Evolutionary conservation across 2,888 invertebrate genomes (phyloP).

Genomic region (Cremastobaeus sp.): DNA sequence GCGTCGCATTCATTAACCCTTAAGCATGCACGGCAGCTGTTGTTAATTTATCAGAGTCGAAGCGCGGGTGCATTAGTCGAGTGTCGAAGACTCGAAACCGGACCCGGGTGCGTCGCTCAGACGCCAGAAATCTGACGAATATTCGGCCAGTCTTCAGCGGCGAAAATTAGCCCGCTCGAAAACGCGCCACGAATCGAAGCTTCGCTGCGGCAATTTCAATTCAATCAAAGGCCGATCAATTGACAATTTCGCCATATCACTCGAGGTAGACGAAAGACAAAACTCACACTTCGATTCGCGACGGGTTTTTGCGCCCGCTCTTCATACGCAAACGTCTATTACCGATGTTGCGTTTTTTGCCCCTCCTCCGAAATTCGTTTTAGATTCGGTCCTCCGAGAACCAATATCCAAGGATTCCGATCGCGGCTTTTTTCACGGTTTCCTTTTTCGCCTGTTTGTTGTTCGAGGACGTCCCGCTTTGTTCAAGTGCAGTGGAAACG

Average conservation of each 20-base stretch:
- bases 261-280: slow-evolving; percentile 32
- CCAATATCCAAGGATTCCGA: slow-evolving; percentile 23
- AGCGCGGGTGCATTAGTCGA: slow-evolving; percentile 53
- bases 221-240: slow-evolving; percentile 40
- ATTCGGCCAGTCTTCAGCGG: slow-evolving; percentile 16
- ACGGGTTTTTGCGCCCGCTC: slow-evolving; percentile 29
- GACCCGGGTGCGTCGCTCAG: slow-evolving; percentile 45
- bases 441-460: neutral
- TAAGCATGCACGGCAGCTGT: slow-evolving; percentile 63
- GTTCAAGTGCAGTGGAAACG: neutral
- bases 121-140: slow-evolving; percentile 51
- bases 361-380: slow-evolving; percentile 28
- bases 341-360: slow-evolving; percentile 39
- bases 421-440: neutral
- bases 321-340: slow-evolving; percentile 48
- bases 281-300: slow-evolving; percentile 41
- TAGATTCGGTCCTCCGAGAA: slow-evolving; percentile 23
- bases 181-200: too few relatives aligned
- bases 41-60: slow-evolving; percentile 64
- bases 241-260: slow-evolving; percentile 41
- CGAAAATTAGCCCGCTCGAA: slow-evolving; percentile 18
- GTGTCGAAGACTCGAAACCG: slow-evolving; percentile 54
- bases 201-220: slow-evolving; percentile 51
- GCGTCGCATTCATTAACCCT: slow-evolving; percentile 53
- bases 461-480: too few relatives aligned